A percentile compares a stretch with the other conserved stretches of the same genome.
phyloP scores from a whole-genome alignment of 30 jellyfish, hydroid and myxozoan genomes.

The Turritopsis rubra region DNA sequence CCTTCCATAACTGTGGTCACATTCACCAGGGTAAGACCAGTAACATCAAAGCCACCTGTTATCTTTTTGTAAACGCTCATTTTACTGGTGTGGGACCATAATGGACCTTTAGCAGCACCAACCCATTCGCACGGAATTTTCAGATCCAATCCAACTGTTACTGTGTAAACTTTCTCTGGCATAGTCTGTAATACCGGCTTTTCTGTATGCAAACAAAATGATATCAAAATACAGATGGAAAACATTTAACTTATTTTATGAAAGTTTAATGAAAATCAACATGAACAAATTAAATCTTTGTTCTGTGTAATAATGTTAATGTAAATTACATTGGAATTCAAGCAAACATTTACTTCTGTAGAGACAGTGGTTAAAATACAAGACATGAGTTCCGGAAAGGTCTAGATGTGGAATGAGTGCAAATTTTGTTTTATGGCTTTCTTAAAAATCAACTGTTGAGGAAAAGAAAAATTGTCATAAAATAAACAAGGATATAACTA shows the following conservation, averaged over 20 bases:
- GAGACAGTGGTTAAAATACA: no score
- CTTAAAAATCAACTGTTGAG: no score
- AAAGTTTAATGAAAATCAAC: not conserved
- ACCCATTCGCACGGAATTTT: conserved; percentile 21
- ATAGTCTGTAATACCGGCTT: not conserved
- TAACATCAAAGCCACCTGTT: not conserved
- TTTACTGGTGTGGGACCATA: not conserved
- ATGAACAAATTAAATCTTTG: not conserved
- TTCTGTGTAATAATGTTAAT: no score
- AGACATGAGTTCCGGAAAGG: no score
- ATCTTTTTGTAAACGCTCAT: not conserved
- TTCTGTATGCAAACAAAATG: not conserved
- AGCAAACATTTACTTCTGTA: no score
- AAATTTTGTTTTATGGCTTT: no score
- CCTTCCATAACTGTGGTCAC: conserved; percentile 17
- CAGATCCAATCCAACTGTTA: conserved; percentile 20
- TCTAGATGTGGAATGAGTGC: no score
- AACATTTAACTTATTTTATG: no score
- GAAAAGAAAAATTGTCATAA: not conserved
- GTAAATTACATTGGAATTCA: no score
- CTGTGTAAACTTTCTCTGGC: not conserved
- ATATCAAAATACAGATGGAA: no score
- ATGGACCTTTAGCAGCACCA: not conserved
- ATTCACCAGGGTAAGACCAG: conserved; percentile 2
- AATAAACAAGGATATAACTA: not conserved